Evolutionary conservation across 2,888 invertebrate genomes (phyloP), one percentile per base, ranked within the genome.

Genomic region (Drosophila antonietae): DNA sequence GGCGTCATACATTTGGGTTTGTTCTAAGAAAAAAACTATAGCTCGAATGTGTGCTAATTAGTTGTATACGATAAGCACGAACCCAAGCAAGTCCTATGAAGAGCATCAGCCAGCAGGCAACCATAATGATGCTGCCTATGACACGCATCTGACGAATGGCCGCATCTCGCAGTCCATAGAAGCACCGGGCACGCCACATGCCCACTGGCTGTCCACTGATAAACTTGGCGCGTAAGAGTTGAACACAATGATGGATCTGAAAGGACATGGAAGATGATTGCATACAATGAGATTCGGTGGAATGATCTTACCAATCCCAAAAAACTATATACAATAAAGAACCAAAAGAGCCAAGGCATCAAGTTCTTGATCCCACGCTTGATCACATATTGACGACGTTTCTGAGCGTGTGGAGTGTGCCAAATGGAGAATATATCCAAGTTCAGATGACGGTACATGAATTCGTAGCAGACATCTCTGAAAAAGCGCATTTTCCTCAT

Each of bases 101-200:
- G n/a, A 61, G 53, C 53, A 53, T 1, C 7, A 20, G 5, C 61
- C 61, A 61, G 53, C 53, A 53, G 43, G n/a, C 0, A n/a, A 61
- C 0, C 53, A 43, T 61, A 23, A 44, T 6, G n/a, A 43, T 0
- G 23, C 61, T n/a, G 3, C 53, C 53, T 1, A 14, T 0, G 6
- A 53, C 0, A 3, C 61, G 61, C 43, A 61, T 8, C 2, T 33
- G 12, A 1, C 41, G 43, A 2, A 61, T 20, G n/a, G 14, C 9
- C 9, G 5, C 1, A 3, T 53, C 43, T 0, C 53, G 61, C 4
- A 61, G 5, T 1, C 23, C 43, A 3, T 23, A 44, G n/a, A 53
- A 53, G 14, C 33, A 14, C 12, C 61, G 61, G 3, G 2, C 18
- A 8, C 53, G 61, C 53, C 61, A 61, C 61, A 61, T 61, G 43